Conservation (phyloP, 2,797 vertebrate genomes). For the Poecile montanus region DNA sequence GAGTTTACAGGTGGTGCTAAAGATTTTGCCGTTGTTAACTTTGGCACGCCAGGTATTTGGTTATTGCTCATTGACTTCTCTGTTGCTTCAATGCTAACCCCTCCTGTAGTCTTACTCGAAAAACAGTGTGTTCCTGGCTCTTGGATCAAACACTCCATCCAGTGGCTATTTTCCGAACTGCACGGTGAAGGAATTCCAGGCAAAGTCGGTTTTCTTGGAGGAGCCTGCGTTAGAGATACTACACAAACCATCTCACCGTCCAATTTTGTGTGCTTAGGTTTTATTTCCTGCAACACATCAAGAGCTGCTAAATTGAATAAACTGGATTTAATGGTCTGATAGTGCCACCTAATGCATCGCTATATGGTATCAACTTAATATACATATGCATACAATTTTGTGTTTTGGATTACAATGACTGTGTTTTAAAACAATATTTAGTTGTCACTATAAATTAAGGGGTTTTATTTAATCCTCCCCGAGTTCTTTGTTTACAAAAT, state of each 20-base stretch:
- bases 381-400: neutral
- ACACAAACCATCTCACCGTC: slow-evolving; percentile 41
- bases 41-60: neutral
- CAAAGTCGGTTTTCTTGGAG: neutral
- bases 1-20: neutral
- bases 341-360: neutral
- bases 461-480: neutral
- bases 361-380: neutral
- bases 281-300: slow-evolving; percentile 69
- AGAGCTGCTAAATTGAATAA: neutral
- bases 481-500: neutral
- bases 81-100: neutral
- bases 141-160: slow-evolving; percentile 62
- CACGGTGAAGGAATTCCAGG: neutral
- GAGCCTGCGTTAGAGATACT: slow-evolving; percentile 8
- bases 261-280: slow-evolving; percentile 51
- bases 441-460: neutral
- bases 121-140: neutral
- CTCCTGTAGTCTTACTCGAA: neutral
- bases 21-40: neutral
- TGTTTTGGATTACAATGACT: neutral
- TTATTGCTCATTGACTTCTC: neutral
- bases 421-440: neutral
- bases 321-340: neutral
- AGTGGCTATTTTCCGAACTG: slow-evolving; percentile 45